phyloP scores from a whole-genome alignment of 2,888 invertebrate genomes.

The Hypomecis atomaria region DNA sequence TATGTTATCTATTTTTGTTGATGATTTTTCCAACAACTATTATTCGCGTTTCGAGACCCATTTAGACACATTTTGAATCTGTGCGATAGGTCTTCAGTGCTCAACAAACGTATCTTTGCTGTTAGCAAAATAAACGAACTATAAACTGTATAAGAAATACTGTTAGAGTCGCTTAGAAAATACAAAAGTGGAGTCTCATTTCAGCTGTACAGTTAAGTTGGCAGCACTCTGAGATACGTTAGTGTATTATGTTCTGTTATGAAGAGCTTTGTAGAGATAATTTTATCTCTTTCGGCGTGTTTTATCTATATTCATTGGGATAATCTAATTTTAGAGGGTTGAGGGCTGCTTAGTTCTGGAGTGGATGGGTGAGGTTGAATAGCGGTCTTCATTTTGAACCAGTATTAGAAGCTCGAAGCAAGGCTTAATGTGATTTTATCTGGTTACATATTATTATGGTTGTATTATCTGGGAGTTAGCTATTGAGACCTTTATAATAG shows the following conservation, averaged over 20 bases:
- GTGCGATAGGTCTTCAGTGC: conserved; percentile 3
- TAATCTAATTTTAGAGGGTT: conserved; percentile 29
- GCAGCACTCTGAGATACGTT: background rate
- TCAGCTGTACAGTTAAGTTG: background rate
- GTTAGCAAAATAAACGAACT: background rate
- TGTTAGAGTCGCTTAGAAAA: background rate
- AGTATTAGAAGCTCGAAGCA: conserved; percentile 8
- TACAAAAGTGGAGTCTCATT: background rate
- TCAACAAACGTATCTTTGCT: background rate
- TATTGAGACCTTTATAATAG: too few relatives aligned
- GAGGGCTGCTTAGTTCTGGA: conserved; percentile 21
- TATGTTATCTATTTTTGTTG: too few relatives aligned
- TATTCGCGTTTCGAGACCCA: conserved; percentile 16
- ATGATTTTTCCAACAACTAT: background rate
- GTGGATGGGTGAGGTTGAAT: conserved; percentile 17
- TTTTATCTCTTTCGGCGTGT: conserved; percentile 27
- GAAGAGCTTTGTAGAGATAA: conserved; percentile 25
- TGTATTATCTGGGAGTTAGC: too few relatives aligned
- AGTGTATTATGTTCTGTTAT: conserved; percentile 23
- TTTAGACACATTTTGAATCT: conserved; percentile 17
- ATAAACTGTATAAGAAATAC: background rate
- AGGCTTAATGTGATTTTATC: background rate
- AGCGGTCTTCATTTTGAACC: conserved; percentile 11
- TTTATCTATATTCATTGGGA: conserved; percentile 23
- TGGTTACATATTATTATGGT: too few relatives aligned